phyloP scores from a whole-genome alignment of 2,888 invertebrate species.

The Brenthis hecate region DNA sequence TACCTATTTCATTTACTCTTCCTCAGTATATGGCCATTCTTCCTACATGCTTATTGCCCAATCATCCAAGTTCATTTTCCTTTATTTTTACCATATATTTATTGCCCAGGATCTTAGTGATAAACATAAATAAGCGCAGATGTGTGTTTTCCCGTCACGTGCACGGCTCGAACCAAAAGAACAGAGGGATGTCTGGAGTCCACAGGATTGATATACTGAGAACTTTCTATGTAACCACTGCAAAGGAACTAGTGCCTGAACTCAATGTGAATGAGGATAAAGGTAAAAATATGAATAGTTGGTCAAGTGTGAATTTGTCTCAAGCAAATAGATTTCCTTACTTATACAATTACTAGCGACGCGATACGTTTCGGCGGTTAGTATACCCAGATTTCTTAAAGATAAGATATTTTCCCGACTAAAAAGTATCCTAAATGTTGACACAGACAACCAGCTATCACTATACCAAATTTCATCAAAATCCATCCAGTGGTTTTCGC shows the following conservation, averaged over 20 bases:
- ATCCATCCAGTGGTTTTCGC: too few species aligned
- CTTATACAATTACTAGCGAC: too few species aligned
- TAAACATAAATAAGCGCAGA: conserved; percentile 85
- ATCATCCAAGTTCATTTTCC: too few species aligned
- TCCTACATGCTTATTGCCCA: too few species aligned
- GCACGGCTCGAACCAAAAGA: conserved; percentile 78
- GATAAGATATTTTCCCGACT: too few species aligned
- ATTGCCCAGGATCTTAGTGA: conserved; percentile 82
- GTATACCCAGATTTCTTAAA: too few species aligned
- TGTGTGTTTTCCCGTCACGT: conserved; percentile 88
- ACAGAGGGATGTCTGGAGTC: conserved; percentile 83
- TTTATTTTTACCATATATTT: too few species aligned
- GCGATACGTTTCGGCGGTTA: too few species aligned
- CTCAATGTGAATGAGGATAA: conserved; percentile 50
- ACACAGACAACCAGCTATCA: too few species aligned
- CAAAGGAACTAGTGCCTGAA: conserved; percentile 74
- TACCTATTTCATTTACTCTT: conserved; percentile 34
- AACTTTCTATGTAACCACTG: conserved; percentile 89
- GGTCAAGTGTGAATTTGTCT: background rate
- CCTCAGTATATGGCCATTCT: too few species aligned
- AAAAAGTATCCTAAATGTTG: too few species aligned
- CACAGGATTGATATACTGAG: conserved; percentile 87
- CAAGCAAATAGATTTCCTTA: background rate
- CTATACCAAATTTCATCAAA: too few species aligned
- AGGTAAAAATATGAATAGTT: conserved; percentile 46